These are phyloP conservation scores for Lasius platythorax DNA, from an alignment of 2,888 invertebrate genomes.

Conservation along the genomic window DNA sequence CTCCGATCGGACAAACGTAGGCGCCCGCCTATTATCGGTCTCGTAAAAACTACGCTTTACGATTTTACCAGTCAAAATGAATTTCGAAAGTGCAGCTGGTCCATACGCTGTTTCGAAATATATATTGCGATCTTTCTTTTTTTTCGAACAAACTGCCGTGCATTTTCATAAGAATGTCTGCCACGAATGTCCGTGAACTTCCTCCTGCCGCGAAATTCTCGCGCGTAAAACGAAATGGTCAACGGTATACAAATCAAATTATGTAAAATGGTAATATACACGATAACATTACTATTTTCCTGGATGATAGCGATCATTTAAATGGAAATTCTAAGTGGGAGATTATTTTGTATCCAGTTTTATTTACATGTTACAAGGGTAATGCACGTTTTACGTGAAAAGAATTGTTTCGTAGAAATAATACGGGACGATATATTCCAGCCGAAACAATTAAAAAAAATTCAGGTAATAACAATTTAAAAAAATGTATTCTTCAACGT, in stretches of 20 bases:
- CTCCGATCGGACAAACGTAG: slow-evolving; percentile 61
- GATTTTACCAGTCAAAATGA: slow-evolving; percentile 72
- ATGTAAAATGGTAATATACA: neutral
- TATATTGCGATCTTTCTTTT: slow-evolving; percentile 53
- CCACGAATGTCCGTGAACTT: slow-evolving; percentile 65
- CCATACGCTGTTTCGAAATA: slow-evolving; percentile 47
- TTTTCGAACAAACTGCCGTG: slow-evolving; percentile 51
- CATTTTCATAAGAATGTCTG: slow-evolving; percentile 71
- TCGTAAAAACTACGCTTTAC: slow-evolving; percentile 78
- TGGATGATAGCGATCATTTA: neutral
- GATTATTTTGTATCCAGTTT: neutral
- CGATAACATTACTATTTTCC: neutral
- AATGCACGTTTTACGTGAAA: slow-evolving; percentile 7
- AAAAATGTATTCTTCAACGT: neutral
- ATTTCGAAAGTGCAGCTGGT: slow-evolving; percentile 73
- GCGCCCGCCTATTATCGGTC: slow-evolving; percentile 77
- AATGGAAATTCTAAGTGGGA: neutral
- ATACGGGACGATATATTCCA: neutral
- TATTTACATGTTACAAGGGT: neutral
- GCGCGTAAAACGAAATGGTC: neutral
- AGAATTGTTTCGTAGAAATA: slow-evolving; percentile 8
- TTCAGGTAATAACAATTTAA: too few species aligned
- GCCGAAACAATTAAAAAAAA: neutral
- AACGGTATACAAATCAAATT: slow-evolving; percentile 4
- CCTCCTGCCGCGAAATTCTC: neutral